These are phyloP conservation scores for Bovichtus diacanthus DNA, from an alignment of 2,797 vertebrate genomes.

Conservation along the genomic window DNA sequence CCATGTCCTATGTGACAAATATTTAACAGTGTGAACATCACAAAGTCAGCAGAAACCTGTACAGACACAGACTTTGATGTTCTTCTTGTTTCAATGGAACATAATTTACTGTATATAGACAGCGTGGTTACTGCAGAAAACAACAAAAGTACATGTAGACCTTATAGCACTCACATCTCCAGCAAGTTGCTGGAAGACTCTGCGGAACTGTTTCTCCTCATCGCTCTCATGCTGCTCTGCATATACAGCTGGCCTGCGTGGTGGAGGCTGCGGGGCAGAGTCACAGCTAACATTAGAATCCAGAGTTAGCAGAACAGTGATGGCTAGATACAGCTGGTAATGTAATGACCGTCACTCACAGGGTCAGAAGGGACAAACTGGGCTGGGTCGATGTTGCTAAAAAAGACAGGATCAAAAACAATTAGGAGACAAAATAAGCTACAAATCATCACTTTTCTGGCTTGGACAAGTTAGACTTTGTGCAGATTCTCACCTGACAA, in stretches of 20 bases:
- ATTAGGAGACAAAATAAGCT: not conserved
- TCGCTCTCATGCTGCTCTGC: conserved; percentile 90
- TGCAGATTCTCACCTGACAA: conserved; percentile 75
- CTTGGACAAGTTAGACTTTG: not conserved
- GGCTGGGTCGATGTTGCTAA: conserved; percentile 83
- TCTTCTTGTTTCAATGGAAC: not conserved
- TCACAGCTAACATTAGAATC: conserved; percentile 13
- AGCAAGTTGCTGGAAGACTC: conserved; percentile 92
- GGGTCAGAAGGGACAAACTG: conserved; percentile 79
- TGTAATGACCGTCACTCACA: conserved; percentile 77
- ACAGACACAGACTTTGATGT: not conserved
- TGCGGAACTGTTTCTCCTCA: conserved; percentile 90
- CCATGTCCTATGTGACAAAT: conserved; percentile 88
- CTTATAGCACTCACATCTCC: conserved; percentile 88
- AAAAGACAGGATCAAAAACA: conserved; percentile 14
- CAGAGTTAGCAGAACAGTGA: not conserved
- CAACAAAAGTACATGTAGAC: not conserved
- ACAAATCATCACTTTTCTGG: not conserved
- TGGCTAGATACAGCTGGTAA: not conserved
- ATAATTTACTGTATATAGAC: not conserved
- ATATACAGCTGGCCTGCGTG: conserved; percentile 81
- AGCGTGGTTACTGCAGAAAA: not conserved
- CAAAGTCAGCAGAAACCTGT: not conserved
- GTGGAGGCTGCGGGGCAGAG: conserved; percentile 78
- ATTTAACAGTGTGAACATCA: not conserved